These are phyloP conservation scores for Schizaphis graminum DNA, from an alignment of 2,888 invertebrate species.

Conservation along the genomic window DNA sequence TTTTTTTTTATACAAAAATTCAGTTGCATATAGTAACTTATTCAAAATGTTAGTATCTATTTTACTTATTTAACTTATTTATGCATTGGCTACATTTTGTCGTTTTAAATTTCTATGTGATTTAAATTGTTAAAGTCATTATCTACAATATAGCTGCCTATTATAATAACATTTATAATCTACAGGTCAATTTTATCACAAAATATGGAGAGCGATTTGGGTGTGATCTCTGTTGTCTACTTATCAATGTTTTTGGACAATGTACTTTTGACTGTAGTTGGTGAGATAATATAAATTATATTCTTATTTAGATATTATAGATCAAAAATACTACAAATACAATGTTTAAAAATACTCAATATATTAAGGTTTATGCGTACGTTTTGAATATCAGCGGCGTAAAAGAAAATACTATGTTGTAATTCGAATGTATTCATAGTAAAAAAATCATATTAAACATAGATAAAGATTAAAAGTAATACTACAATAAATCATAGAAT, in stretches of 20 bases:
- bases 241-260: constrained; percentile 87
- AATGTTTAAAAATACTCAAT: not conserved
- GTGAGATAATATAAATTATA: constrained; percentile 74
- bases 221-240: constrained; percentile 77
- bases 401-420: not conserved
- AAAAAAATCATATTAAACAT: not conserved
- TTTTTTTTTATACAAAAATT: not conserved
- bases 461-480: not conserved
- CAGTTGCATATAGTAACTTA: not conserved
- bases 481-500: not conserved
- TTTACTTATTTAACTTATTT: not conserved
- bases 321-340: too few species aligned
- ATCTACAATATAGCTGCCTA: not conserved
- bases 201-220: constrained; percentile 55
- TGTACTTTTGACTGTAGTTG: constrained; percentile 88
- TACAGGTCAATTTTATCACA: constrained; percentile 45
- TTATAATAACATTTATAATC: not conserved
- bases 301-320: constrained; percentile 66
- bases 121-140: not conserved
- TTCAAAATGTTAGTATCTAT: not conserved
- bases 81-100: not conserved
- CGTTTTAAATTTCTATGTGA: not conserved
- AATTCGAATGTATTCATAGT: not conserved
- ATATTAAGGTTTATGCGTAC: not conserved
- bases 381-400: not conserved